A percentile compares a stretch with the other conserved stretches of the same genome.
phyloP scores from a whole-genome alignment of 2,888 invertebrate species.

The Saturnia pavonia region DNA sequence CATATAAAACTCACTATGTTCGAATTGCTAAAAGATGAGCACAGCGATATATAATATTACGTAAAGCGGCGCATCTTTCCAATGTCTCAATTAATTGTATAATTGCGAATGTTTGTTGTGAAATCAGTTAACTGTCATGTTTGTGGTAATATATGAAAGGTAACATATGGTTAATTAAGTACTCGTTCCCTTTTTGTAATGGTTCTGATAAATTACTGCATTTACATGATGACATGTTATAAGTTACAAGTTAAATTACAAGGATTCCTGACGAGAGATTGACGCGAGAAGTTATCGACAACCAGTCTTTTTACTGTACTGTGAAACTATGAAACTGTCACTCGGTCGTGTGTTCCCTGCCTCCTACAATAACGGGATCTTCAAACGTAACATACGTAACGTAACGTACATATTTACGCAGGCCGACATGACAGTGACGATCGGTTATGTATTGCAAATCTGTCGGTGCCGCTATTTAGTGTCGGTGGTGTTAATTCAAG shows the following conservation, averaged over 20 bases:
- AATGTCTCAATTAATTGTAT: slow-evolving; percentile 15
- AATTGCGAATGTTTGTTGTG: slow-evolving; percentile 11
- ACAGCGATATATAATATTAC: background rate
- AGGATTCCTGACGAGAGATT: background rate
- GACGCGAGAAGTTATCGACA: background rate
- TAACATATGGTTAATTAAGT: slow-evolving; percentile 11
- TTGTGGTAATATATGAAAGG: slow-evolving; percentile 9
- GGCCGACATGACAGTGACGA: too few relatives aligned
- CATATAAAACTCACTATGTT: background rate
- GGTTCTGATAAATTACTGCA: background rate
- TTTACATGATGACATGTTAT: background rate
- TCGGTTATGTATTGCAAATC: too few relatives aligned
- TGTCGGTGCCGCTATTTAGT: too few relatives aligned
- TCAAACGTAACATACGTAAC: too few relatives aligned
- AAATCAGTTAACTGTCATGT: slow-evolving; percentile 12
- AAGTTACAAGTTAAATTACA: background rate
- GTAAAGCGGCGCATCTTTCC: slow-evolving; percentile 7
- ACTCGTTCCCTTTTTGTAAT: background rate
- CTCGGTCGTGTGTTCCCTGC: too few relatives aligned
- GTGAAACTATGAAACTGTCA: too few relatives aligned
- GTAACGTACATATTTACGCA: too few relatives aligned
- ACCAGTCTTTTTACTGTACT: background rate
- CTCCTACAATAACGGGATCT: too few relatives aligned
- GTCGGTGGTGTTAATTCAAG: too few relatives aligned
- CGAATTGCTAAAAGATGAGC: background rate